phyloP scores from a whole-genome alignment of 1,140 invertebrate genomes.

The Bradysia coprophila region DNA sequence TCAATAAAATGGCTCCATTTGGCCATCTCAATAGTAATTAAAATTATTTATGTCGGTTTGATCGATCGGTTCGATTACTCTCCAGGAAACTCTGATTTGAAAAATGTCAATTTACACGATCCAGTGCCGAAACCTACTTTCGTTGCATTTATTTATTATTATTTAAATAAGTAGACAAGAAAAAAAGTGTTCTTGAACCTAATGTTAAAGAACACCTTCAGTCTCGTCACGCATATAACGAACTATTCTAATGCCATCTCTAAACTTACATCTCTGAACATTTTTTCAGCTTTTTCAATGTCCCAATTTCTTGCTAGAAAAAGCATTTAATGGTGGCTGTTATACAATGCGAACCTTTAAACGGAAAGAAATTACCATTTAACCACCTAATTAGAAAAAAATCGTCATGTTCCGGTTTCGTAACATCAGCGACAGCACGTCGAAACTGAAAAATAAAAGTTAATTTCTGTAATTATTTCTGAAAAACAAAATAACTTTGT shows the following conservation, averaged over 20 bases:
- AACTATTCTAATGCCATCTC: too few relatives aligned
- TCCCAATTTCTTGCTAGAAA: slow-evolving; percentile 61
- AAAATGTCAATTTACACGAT: too few relatives aligned
- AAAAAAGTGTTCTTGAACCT: neutral
- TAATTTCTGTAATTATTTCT: too few relatives aligned
- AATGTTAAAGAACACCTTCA: too few relatives aligned
- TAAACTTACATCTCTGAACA: slow-evolving; percentile 62
- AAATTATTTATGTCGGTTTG: too few relatives aligned
- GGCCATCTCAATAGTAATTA: too few relatives aligned
- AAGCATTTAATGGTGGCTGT: neutral
- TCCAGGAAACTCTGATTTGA: neutral
- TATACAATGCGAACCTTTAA: neutral
- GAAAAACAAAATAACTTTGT: too few relatives aligned
- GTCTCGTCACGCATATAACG: too few relatives aligned
- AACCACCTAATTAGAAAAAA: slow-evolving; percentile 63
- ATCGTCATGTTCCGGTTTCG: slow-evolving; percentile 55
- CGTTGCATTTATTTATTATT: slow-evolving; percentile 3
- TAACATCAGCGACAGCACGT: slow-evolving; percentile 38
- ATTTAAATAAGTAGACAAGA: slow-evolving; percentile 2
- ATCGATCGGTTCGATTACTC: neutral
- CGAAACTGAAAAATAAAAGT: slow-evolving; percentile 57
- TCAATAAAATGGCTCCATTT: too few relatives aligned
- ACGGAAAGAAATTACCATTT: slow-evolving; percentile 35
- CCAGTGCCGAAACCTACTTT: too few relatives aligned
- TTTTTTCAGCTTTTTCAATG: slow-evolving; percentile 60